Percentiles rank a stretch among this genome's conserved stretches.
These are phyloP conservation scores for Epirrhoe tristata DNA, from an alignment of 2,888 invertebrate species.

Conservation along the genomic window DNA sequence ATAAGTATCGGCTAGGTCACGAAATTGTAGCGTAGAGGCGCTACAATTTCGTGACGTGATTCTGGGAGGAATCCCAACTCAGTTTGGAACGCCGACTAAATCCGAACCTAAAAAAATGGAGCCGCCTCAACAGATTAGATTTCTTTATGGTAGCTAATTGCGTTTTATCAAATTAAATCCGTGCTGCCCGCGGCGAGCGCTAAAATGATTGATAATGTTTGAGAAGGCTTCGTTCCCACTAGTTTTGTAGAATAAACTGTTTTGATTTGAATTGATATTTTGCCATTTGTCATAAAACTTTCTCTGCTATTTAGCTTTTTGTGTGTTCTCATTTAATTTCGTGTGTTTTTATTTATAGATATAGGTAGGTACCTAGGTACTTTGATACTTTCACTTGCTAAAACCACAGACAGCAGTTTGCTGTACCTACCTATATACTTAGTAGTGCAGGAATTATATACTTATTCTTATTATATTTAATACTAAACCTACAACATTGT, in stretches of 20 bases:
- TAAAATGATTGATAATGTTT: conserved; percentile 82
- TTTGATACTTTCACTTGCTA: not conserved
- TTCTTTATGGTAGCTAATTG: conserved; percentile 85
- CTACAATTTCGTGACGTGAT: too few relatives aligned
- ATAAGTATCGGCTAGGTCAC: conserved; percentile 4
- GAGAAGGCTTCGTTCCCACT: conserved; percentile 70
- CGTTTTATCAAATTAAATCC: conserved; percentile 85
- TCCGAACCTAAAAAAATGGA: conserved; percentile 72
- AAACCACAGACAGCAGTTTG: too few relatives aligned
- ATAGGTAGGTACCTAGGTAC: too few relatives aligned
- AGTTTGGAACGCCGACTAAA: conserved; percentile 69
- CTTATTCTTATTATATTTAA: not conserved
- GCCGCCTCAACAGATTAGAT: conserved; percentile 80
- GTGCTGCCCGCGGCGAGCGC: conserved; percentile 59
- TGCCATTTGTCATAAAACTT: conserved; percentile 65
- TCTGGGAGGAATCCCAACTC: conserved; percentile 50
- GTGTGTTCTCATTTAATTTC: not conserved
- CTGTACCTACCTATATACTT: too few relatives aligned
- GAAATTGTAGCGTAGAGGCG: conserved; percentile 17
- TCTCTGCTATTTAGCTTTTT: conserved; percentile 1
- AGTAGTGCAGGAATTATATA: too few relatives aligned
- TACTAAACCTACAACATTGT: not conserved
- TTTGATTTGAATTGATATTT: conserved; percentile 76
- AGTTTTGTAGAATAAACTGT: conserved; percentile 84
- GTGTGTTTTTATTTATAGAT: not conserved